Percentiles rank a stretch among this genome's conserved stretches.
phyloP scores from a whole-genome alignment of 2,888 invertebrate genomes.

The Syrphus vitripennis region DNA sequence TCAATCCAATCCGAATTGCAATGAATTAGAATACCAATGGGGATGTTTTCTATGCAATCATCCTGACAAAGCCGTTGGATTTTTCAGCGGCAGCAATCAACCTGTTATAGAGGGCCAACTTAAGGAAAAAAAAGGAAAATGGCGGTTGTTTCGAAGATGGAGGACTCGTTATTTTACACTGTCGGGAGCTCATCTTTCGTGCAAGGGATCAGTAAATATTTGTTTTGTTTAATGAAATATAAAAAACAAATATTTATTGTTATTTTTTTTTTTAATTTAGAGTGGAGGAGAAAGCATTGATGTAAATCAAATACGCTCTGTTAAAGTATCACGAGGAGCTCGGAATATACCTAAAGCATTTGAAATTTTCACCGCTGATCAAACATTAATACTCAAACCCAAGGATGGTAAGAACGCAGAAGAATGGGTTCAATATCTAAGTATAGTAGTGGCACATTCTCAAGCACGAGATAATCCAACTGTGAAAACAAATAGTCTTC shows the following conservation, averaged over 20 bases:
- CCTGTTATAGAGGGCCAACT: constrained; percentile 95
- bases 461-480: constrained; percentile 81
- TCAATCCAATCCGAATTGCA: constrained; percentile 81
- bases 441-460: constrained; percentile 93
- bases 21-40: constrained; percentile 85
- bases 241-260: neutral
- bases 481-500: constrained; percentile 81
- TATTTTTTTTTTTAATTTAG: constrained; percentile 80
- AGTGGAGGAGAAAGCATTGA: constrained; percentile 93
- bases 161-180: constrained; percentile 96
- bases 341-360: constrained; percentile 97
- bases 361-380: constrained; percentile 97
- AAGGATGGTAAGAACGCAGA: constrained; percentile 97
- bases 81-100: constrained; percentile 89
- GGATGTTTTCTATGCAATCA: constrained; percentile 96
- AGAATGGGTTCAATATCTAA: constrained; percentile 97
- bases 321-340: constrained; percentile 95
- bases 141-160: constrained; percentile 95
- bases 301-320: constrained; percentile 95
- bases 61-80: constrained; percentile 93
- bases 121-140: constrained; percentile 95
- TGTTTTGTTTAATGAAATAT: neutral
- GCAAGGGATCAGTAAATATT: constrained; percentile 87
- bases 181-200: constrained; percentile 94
- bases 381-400: constrained; percentile 95